These are phyloP conservation scores for Crocodylus rhombifer DNA, from an alignment of 2,797 vertebrate species.

Conservation along the genomic window DNA sequence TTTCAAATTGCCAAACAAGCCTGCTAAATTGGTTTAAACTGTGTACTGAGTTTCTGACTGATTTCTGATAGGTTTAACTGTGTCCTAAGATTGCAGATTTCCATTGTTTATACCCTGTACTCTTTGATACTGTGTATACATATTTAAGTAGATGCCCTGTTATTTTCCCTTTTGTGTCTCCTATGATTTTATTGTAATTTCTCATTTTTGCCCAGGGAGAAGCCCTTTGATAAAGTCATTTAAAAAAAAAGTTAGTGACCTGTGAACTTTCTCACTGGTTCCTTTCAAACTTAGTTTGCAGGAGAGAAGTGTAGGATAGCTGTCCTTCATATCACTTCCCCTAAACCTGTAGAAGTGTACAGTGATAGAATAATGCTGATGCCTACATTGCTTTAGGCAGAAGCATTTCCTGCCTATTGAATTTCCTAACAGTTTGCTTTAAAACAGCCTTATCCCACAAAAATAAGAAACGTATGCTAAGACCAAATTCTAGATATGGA, in stretches of 20 bases:
- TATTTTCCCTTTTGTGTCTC: background rate
- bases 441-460: slow-evolving; percentile 24
- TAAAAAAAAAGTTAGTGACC: background rate
- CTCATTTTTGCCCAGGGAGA: background rate
- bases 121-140: slow-evolving; percentile 10
- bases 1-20: too few species aligned
- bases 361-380: slow-evolving; percentile 36
- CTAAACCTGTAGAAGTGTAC: slow-evolving; percentile 35
- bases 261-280: slow-evolving; percentile 2
- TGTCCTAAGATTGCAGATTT: slow-evolving; percentile 8
- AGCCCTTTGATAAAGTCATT: too few species aligned
- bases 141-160: background rate
- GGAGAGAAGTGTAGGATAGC: slow-evolving; percentile 34
- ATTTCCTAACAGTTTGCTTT: slow-evolving; percentile 49
- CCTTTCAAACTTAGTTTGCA: background rate
- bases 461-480: slow-evolving; percentile 52
- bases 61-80: background rate
- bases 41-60: too few species aligned
- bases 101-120: slow-evolving; percentile 27
- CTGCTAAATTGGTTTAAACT: too few species aligned
- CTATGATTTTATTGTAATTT: slow-evolving; percentile 14
- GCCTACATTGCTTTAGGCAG: slow-evolving; percentile 43
- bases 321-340: slow-evolving; percentile 2
- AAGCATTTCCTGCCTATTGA: background rate
- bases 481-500: slow-evolving; percentile 2